These are phyloP conservation scores for Melanostoma scalare DNA, from an alignment of 2,888 invertebrate species.

Conservation along the genomic window DNA sequence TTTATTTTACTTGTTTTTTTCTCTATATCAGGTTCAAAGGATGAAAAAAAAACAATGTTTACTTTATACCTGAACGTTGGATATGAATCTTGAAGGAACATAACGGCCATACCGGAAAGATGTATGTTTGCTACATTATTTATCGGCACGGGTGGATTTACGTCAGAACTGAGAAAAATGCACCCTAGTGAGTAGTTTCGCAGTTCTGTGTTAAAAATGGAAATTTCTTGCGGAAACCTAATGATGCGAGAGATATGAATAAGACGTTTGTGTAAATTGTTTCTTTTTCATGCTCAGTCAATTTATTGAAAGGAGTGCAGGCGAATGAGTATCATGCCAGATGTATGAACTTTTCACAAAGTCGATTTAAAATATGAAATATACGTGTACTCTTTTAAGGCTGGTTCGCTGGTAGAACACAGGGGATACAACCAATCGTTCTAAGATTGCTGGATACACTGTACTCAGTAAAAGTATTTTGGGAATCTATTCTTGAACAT, in stretches of 20 bases:
- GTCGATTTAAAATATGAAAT: no score
- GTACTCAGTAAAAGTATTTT: no score
- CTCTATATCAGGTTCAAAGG: conserved; percentile 14
- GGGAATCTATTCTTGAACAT: no score
- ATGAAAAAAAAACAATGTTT: neutral
- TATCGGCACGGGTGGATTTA: conserved; percentile 66
- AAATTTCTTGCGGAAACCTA: conserved; percentile 35
- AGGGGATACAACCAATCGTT: no score
- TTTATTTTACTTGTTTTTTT: conserved; percentile 9
- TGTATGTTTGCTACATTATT: conserved; percentile 67
- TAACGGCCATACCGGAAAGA: conserved; percentile 54
- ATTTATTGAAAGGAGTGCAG: no score
- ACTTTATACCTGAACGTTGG: neutral
- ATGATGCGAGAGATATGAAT: conserved; percentile 30
- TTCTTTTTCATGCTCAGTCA: neutral
- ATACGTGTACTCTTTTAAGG: no score
- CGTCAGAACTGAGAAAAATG: conserved; percentile 65
- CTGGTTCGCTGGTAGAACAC: no score
- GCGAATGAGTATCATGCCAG: no score
- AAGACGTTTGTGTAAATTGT: conserved; percentile 9
- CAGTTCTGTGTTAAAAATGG: conserved; percentile 56
- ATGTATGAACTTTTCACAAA: no score
- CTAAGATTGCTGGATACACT: no score
- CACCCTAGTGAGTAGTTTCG: conserved; percentile 64
- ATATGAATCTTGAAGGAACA: conserved; percentile 49